Evolutionary conservation across 2,888 invertebrate genomes (phyloP).

Genomic region (Apamea sordens): DNA sequence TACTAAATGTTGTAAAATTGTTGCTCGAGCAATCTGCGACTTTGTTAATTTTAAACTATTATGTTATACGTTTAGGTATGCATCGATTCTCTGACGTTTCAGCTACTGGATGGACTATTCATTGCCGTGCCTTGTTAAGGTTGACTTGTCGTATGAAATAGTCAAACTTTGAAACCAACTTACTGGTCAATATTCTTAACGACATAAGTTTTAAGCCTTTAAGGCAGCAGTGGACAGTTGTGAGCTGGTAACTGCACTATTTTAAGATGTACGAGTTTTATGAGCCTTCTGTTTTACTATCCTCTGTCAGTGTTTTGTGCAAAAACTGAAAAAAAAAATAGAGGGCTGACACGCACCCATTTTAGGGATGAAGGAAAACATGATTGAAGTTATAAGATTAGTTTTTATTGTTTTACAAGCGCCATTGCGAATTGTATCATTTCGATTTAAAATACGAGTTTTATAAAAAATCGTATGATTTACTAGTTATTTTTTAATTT

Average conservation of each 20-base stretch:
- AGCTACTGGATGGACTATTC: not conserved
- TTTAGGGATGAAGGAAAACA: conserved; percentile 33
- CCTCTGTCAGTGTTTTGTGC: not conserved
- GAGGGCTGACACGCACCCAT: conserved; percentile 3
- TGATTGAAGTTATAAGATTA: conserved; percentile 19
- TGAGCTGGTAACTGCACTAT: not conserved
- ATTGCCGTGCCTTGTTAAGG: not conserved
- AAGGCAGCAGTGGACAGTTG: not conserved
- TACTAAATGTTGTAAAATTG: not conserved
- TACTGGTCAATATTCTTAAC: not conserved
- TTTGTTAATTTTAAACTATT: not conserved
- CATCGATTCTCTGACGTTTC: too few species aligned
- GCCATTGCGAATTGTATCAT: not conserved
- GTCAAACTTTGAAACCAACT: not conserved
- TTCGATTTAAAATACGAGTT: too few species aligned
- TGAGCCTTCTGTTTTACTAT: conserved; percentile 10
- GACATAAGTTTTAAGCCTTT: not conserved
- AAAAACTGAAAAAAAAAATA: conserved; percentile 11
- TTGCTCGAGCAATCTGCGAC: not conserved
- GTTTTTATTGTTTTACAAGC: conserved; percentile 33
- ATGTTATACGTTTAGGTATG: not conserved
- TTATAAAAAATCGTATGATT: too few species aligned
- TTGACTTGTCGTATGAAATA: not conserved
- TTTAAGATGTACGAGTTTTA: not conserved
- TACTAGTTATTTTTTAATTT: too few species aligned